Evolutionary conservation across 2,888 invertebrate genomes (phyloP).

Genomic region (Drosophila differens): DNA sequence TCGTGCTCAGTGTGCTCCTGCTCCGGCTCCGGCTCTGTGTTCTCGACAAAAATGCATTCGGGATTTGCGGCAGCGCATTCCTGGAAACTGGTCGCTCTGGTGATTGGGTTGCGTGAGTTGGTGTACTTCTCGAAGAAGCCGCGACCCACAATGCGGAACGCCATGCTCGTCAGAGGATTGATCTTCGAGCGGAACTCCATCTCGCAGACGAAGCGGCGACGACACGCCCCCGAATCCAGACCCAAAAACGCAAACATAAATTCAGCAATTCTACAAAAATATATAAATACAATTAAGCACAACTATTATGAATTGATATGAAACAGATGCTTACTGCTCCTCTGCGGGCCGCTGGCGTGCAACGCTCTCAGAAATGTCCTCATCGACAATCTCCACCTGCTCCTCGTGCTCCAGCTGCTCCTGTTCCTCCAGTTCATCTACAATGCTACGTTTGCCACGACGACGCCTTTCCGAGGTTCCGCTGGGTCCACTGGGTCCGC

Average conservation of each 20-base stretch:
- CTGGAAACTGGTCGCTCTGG: conserved; percentile 78
- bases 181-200: conserved; percentile 85
- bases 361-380: conserved; percentile 65
- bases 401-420: conserved; percentile 25
- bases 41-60: conserved; percentile 82
- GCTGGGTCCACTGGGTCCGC: conserved; percentile 36
- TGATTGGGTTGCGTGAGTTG: conserved; percentile 71
- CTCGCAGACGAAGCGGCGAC: conserved; percentile 86
- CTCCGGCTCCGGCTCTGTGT: conserved; percentile 32
- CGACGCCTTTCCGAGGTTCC: conserved; percentile 49
- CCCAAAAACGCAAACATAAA: conserved; percentile 84
- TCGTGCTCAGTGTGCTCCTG: not conserved
- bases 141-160: conserved; percentile 84
- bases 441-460: conserved; percentile 63
- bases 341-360: conserved; percentile 74
- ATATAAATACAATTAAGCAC: not conserved
- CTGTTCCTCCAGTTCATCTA: conserved; percentile 4
- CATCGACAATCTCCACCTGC: conserved; percentile 65
- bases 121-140: conserved; percentile 83
- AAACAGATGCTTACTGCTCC: conserved; percentile 69
- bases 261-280: conserved; percentile 80
- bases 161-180: conserved; percentile 84
- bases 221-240: conserved; percentile 84
- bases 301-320: not conserved
- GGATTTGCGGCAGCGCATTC: conserved; percentile 83